Evolutionary conservation across 2,113 vertebrate species (phyloP), one percentile per base, ranked within the genome.

Genomic region (Sarotherodon lohbergeri): DNA sequence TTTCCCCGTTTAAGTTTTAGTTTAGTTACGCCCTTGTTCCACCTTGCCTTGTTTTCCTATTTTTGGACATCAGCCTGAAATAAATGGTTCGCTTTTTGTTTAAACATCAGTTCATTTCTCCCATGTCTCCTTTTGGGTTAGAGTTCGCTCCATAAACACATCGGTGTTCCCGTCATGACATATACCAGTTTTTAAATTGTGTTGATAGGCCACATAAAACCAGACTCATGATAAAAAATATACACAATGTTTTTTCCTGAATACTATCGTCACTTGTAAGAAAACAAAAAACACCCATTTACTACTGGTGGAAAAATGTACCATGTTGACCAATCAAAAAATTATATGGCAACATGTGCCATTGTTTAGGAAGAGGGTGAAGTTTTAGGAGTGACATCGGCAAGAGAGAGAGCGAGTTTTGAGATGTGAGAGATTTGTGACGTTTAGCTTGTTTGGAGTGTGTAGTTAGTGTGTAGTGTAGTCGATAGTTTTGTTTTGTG

Each of bases 141-240:
- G 17, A 2, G 6, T 63, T 36, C 5, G 1, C 9, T n/a, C 59
- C 32, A 59, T 32, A 59, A 59, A 16, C 27, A 36, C 16, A 63
- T 29, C 0, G 16, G 16, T 34, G 29, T 19, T 6, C 32, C 32
- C 32, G 32, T 5, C 32, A 5, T 63, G 17, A 63, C 19, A 36
- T 36, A 36, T n/a, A 12, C 10, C 61, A 1, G 61, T 66, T n/a
- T 66, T 39, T 66, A n/a, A 39, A n/a, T 66, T 66, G 10, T 39
- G 19, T 39, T 66, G 34, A n/a, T 39, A 66, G 19, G 2, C 36
- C 61, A 66, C 2, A 0, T 39, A 34, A 66, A 66, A n/a, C 0
- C 32, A 0, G 17, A 36, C 10, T 39, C 32, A 0, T 12, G 32
- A n/a, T 63, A 6, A 34, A 63, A n/a, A 1, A 63, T 7, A 66